phyloP scores from a whole-genome alignment of 2,113 vertebrate genomes.

The Dunckerocampus dactyliophorus region DNA sequence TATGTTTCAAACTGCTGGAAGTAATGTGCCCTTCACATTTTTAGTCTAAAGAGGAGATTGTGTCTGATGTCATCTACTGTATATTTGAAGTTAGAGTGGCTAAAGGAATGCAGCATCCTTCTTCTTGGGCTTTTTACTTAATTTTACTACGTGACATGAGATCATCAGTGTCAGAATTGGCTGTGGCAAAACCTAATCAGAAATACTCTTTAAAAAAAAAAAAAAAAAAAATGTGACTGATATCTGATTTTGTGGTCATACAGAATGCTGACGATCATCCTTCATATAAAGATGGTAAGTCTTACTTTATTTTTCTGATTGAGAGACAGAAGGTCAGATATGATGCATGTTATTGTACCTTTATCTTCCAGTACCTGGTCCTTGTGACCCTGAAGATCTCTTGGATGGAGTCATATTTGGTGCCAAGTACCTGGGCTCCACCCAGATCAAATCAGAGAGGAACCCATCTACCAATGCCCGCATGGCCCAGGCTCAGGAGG shows the following conservation, averaged over 20 bases:
- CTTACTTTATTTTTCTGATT: background rate
- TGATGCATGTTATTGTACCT: background rate
- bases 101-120: too few relatives aligned
- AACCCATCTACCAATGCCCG: constrained; percentile 82
- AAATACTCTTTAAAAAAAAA: background rate
- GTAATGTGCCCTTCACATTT: background rate
- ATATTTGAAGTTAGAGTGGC: background rate
- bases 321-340: background rate
- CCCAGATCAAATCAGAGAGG: constrained; percentile 84
- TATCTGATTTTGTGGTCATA: background rate
- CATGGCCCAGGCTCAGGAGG: constrained; percentile 92
- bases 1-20: background rate
- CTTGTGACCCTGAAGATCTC: constrained; percentile 91
- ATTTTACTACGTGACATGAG: too few relatives aligned
- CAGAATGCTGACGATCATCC: constrained; percentile 71
- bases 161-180: too few relatives aligned
- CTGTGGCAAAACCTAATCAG: too few relatives aligned
- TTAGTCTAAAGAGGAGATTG: too few relatives aligned
- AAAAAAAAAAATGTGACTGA: background rate
- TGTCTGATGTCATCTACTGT: too few relatives aligned
- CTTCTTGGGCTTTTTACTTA: too few relatives aligned
- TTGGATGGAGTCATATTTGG: constrained; percentile 92
- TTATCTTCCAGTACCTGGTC: constrained; percentile 79
- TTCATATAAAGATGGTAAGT: constrained; percentile 82
- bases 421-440: constrained; percentile 94